Percentiles rank a stretch among this genome's conserved stretches.
phyloP scores from a whole-genome alignment of 2,113 vertebrate species.

The Sterna hirundo region DNA sequence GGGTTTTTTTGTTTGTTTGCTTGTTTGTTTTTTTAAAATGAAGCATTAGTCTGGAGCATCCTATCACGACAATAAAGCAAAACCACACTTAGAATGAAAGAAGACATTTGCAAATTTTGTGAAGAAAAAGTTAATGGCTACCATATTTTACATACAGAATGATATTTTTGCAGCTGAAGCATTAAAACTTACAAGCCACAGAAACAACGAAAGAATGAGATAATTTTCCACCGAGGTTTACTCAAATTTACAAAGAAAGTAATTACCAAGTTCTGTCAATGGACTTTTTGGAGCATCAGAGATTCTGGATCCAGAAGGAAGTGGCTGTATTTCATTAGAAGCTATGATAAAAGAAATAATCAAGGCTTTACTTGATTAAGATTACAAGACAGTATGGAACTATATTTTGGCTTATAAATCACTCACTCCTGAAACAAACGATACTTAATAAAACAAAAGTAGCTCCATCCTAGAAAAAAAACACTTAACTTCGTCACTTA shows the following conservation, averaged over 20 bases:
- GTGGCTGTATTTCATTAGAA: conserved; percentile 64
- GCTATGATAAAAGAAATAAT: conserved; percentile 69
- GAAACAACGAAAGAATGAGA: background rate
- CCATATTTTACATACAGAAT: background rate
- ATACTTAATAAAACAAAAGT: background rate
- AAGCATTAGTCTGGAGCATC: background rate
- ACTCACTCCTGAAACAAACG: background rate
- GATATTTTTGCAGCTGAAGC: background rate
- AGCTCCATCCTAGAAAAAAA: background rate
- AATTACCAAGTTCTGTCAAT: conserved; percentile 73
- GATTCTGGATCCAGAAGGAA: conserved; percentile 57
- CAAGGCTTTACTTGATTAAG: conserved; percentile 21
- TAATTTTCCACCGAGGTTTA: background rate
- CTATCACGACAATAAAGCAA: background rate
- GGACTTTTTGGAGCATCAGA: conserved; percentile 63
- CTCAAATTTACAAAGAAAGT: conserved; percentile 9
- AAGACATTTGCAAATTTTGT: background rate
- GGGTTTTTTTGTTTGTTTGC: background rate
- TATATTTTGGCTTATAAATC: background rate
- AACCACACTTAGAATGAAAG: background rate
- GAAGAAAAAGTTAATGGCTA: background rate
- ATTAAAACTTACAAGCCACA: background rate
- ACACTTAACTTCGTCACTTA: background rate
- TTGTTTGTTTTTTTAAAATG: background rate
- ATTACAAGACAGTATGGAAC: background rate